Conservation (phyloP, 2,888 invertebrate genomes). For the Alloscopus bannaensis region DNA sequence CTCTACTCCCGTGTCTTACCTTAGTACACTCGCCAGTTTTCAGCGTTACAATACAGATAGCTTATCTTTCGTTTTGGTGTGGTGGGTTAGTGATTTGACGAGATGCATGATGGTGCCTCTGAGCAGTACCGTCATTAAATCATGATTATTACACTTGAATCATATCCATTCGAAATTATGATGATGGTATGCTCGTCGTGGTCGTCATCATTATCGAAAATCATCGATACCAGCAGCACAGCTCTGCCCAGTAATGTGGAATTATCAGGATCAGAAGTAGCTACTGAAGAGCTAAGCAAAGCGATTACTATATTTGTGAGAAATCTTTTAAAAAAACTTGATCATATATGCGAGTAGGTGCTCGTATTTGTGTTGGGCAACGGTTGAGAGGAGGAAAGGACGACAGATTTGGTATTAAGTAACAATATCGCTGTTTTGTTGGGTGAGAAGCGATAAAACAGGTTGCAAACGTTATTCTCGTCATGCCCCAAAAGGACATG, state of each 20-base stretch:
- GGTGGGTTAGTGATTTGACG: slow-evolving; percentile 37
- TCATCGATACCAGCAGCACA: slow-evolving; percentile 35
- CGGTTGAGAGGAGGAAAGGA: neutral
- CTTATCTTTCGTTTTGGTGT: slow-evolving; percentile 11
- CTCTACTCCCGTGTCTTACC: slow-evolving; percentile 10
- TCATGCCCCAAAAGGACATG: slow-evolving; percentile 43
- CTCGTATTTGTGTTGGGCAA: neutral
- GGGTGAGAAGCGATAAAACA: slow-evolving; percentile 12
- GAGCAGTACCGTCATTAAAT: slow-evolving; percentile 59
- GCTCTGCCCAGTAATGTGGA: no score
- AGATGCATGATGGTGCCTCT: slow-evolving; percentile 45
- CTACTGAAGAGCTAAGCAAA: neutral
- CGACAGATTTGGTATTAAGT: slow-evolving; percentile 6
- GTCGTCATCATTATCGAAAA: slow-evolving; percentile 41
- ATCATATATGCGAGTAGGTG: neutral
- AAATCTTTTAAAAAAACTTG: neutral
- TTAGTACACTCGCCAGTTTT: no score
- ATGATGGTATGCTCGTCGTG: slow-evolving; percentile 47
- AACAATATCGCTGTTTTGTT: neutral
- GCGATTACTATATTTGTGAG: neutral
- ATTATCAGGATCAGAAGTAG: slow-evolving; percentile 26
- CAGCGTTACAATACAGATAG: slow-evolving; percentile 5
- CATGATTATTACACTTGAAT: slow-evolving; percentile 36
- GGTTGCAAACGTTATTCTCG: slow-evolving; percentile 18
- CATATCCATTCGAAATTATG: slow-evolving; percentile 38